Evolutionary conservation across 2,113 vertebrate genomes (phyloP), one percentile per base, ranked within the genome.

Genomic region (Thymallus thymallus): DNA sequence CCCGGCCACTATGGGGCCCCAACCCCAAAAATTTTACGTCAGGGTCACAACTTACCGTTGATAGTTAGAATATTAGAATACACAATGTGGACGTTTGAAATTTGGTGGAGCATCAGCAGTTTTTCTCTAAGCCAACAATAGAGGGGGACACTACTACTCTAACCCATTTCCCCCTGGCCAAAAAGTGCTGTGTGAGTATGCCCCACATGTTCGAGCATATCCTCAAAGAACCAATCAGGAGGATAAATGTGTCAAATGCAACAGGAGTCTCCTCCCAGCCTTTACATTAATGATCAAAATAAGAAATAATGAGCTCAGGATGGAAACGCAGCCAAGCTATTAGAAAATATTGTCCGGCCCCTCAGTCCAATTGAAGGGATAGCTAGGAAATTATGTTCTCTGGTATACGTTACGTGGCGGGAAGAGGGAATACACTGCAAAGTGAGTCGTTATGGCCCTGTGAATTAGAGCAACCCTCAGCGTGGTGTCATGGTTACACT

Each of bases 381-480:
- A 32, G 32, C 32, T 32, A 32, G 55, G 20, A 20, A n/a, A 58
- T 58, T 2, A 58, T 58, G 20, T 18, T 18, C 20, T n/a, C 5
- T 58, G 55, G 22, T 58, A n/a, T 58, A 58, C 6, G 1, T n/a
- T 20, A 4, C 55, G 20, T 70, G 68, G 30, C 30, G 48, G 9
- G n/a, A 51, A 68, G 20, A 14, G 10, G 45, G 12, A 48, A 67
- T 58, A n/a, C 61, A 41, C 45, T 51, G 20, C 64, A 60, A 63
- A 72, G 26, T 72, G 69, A 29, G 60, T 72, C 46, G 32, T 77
- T 72, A 66, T 32, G 7, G 29, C 60, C 24, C 18, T 5, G 32
- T 58, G 5, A 69, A 32, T 48, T n/a, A 26, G 35, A 69, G 41
- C 23, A 13, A 18, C 14, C 22, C 16, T 76, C 68, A 14, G 48